Percentiles rank a stretch among this genome's conserved stretches.
phyloP scores from a whole-genome alignment of 2,888 invertebrate species.

The Amiota mariae region DNA sequence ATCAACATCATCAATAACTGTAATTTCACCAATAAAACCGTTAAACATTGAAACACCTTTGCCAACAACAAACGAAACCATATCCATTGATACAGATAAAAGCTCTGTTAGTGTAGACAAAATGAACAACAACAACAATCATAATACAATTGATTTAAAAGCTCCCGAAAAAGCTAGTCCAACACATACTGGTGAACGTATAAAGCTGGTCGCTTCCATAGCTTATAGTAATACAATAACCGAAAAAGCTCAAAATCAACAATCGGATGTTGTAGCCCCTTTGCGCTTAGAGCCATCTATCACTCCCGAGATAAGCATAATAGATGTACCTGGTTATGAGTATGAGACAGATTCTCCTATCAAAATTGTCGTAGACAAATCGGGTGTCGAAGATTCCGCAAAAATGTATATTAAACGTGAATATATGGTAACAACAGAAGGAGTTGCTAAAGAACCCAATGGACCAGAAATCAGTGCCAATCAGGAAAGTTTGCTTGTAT shows the following conservation, averaged over 20 bases:
- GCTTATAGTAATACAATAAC: constrained; percentile 51
- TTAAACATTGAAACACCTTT: constrained; percentile 4
- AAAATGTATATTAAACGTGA: constrained; percentile 69
- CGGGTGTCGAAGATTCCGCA: constrained; percentile 57
- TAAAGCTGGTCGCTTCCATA: constrained; percentile 66
- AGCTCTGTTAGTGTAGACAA: constrained; percentile 44
- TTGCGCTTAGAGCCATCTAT: constrained; percentile 13
- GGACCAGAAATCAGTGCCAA: not conserved
- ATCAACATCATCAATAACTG: not conserved
- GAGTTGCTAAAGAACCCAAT: constrained; percentile 28
- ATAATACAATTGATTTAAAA: constrained; percentile 4
- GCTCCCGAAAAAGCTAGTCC: constrained; percentile 43
- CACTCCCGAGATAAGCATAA: constrained; percentile 39
- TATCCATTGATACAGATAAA: constrained; percentile 15
- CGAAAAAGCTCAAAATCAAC: constrained; percentile 4
- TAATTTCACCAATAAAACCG: not conserved
- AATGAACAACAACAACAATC: not conserved
- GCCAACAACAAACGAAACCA: constrained; percentile 15
- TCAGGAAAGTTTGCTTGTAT: constrained; percentile 36
- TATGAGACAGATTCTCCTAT: not conserved
- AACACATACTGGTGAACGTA: constrained; percentile 58
- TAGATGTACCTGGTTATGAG: not conserved
- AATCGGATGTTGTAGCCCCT: not conserved
- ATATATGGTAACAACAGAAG: constrained; percentile 61
- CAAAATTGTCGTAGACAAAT: constrained; percentile 36